Evolutionary conservation across 2,888 invertebrate species (phyloP), one percentile per base, ranked within the genome.

Genomic region (Schizotus pectinicornis): DNA sequence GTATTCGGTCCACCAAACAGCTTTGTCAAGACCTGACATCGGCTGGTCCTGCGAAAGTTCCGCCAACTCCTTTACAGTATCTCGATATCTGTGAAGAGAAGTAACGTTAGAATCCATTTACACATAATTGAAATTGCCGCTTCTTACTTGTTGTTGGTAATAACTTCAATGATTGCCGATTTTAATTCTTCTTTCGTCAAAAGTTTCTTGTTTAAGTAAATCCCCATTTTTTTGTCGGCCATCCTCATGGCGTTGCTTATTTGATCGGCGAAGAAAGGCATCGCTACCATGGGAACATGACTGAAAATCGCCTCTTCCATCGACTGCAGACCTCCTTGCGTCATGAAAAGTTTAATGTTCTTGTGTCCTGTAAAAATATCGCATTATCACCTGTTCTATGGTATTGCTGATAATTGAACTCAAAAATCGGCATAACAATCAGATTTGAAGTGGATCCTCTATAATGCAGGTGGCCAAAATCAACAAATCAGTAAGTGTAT

Each of bases 251-350:
- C 59, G 30, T 63, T 63, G 7, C 43, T 39, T 11, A 43, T 7
- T 48, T 80, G 80, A 50, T 80, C 79, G 0, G 68, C 75, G 1
- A 76, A 58, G 67, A 79, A 73, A 3, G 80, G 80, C 13, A 80
- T 50, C 11, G 74, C 79, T 1, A 80, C 66, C 1, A 80, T 48
- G 1, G 80, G 80, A 1, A 79, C 77, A 11, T 74, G 77, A 6
- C 75, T 76, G 22, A 64, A 69, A 1, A 79, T 72, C 1, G 79
- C 75, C 48, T 80, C 80, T 1, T 78, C 77, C 0, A 77, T 72
- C 0, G 80, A 80, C 36, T 79, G 79, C 3, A 79, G 56, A 1
- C 80, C 63, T 14, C 61, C 61, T 48, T 63, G 63, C 7, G 53
- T 59, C 8, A 62, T 43, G 14, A 61, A 59, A 11, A 61, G 8